phyloP scores from a whole-genome alignment of 2,113 vertebrate species.

The Psettodes erumei region DNA sequence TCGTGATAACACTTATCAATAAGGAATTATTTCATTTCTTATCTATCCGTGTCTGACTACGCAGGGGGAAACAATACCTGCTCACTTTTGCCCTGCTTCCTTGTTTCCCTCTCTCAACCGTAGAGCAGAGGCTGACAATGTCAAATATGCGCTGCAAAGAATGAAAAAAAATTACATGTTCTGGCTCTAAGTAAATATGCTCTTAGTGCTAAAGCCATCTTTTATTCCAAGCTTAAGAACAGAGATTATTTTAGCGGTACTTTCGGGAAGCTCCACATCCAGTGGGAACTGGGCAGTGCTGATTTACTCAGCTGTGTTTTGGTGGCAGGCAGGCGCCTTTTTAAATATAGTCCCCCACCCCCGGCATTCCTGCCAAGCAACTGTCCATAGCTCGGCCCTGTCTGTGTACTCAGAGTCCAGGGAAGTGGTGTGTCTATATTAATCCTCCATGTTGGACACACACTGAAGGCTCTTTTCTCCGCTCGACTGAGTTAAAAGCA shows the following conservation, averaged over 20 bases:
- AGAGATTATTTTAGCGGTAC: conserved; percentile 47
- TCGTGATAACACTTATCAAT: conserved; percentile 45
- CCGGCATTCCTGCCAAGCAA: conserved; percentile 79
- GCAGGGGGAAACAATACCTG: conserved; percentile 12
- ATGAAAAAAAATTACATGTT: conserved; percentile 39
- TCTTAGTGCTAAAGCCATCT: conserved; percentile 38
- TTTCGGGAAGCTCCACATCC: conserved; percentile 58
- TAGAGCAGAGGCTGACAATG: background rate
- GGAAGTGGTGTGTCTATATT: conserved; percentile 74
- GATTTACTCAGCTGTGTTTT: conserved; percentile 67
- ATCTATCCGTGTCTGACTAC: background rate
- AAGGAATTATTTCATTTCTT: conserved; percentile 16
- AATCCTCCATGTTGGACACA: conserved; percentile 66
- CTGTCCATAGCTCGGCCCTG: conserved; percentile 71
- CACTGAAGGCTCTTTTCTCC: conserved; percentile 39
- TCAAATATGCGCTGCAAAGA: conserved; percentile 13
- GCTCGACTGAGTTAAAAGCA: conserved; percentile 39
- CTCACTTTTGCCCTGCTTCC: background rate
- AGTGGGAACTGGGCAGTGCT: conserved; percentile 63
- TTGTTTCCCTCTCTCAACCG: background rate
- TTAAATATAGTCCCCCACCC: conserved; percentile 75
- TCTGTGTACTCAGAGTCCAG: conserved; percentile 67
- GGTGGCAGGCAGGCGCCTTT: conserved; percentile 72
- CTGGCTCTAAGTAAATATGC: conserved; percentile 39
- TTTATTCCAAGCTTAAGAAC: conserved; percentile 55